Base-by-base conservation (phyloP, 2,888 invertebrate species). In the Rugalucina vietnamica region DNA sequence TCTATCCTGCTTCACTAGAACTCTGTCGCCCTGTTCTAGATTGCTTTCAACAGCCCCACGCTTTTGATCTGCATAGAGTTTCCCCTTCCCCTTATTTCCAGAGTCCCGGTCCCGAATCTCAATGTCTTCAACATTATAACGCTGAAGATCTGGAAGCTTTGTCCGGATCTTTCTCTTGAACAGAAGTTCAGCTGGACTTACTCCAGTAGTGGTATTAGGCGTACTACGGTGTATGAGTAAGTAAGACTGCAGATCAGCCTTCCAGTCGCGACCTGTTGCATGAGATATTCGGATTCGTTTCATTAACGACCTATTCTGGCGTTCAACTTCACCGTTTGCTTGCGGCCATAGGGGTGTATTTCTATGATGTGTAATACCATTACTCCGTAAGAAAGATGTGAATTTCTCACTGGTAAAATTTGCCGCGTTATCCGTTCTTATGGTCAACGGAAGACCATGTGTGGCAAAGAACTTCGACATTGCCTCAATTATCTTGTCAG, bases 321-420 rank as follows among this genome's bases (percentile, higher is more conserved):
- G 32, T 74, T 89, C 85, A n/a, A 88, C 77, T 60, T 88, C 87
- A 1, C 87, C 83, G 34, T 83, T 88, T 24, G 86, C 77, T 69
- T 88, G 82, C 10, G 86, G 87, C 87, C 88, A 89, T n/a, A 80
- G 77, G 10, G 88, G 88, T 5, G 90, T 86, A 50, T 78, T 85
- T 12, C 49, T 50, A 36, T 75, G 73, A 43, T 89, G 88, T 27
- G 75, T 72, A 43, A 88, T 85, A 12, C 80, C 76, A 76, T 78
- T 50, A 24, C 60, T 32, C 14, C 76, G 36, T 3, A 84, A 49
- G 76, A 79, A 90, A 1, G 69, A 36, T 36, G 4, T 36, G 43
- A 86, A 84, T 5, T 36, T n/a, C 27, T 69, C 21, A 57, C 83
- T 81, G 8, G 82, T 76, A 60, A 88, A 89, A 54, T 86, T 83